Evolutionary conservation across 2,797 vertebrate species (phyloP), one percentile per base, ranked within the genome.

Genomic region (Botia almorhae): DNA sequence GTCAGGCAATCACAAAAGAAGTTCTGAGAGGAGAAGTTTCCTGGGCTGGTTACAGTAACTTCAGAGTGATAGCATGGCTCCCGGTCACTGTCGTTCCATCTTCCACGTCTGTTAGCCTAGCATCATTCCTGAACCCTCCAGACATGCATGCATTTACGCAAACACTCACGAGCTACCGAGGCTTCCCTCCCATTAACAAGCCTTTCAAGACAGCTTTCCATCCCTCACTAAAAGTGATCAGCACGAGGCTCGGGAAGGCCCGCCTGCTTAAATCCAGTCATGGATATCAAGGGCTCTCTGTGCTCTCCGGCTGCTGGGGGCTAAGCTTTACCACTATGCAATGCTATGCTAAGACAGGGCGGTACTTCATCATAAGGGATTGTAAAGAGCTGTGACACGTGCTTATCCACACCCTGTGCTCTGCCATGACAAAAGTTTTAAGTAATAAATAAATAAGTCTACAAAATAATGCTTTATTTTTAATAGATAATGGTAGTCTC

Each of bases 181-280:
- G 80, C 80, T 43, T 82, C 74, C 72, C 81, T 81, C 63, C 64
- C 78, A 69, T 85, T 83, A 82, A 84, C 85, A 74, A 85, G 89
- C 81, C 77, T 83, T 85, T 86, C 79, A 39, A 87, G 85, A 90
- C 86, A 89, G 82, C 88, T 87, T 91, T 85, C 67, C 81, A 70
- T 69, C 75, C 43, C 88, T 90, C 89, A 93, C 90, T 93, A 91
- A 93, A 93, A 93, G 92, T 92, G 91, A 93, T 94, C 92, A 92
- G 87, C 88, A 91, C 74, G 86, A 91, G 92, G 91, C 89, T 90
- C 87, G 92, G 92, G 91, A 90, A 89, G 88, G 93, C 91, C 92
- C 92, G 93, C 91, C 92, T 90, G 89, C 90, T 89, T 87, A 93
- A 94, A 94, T 94, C 93, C 94, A 86, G 93, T 94, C 92, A 94